Base-by-base conservation (phyloP, 2,797 vertebrate genomes). In the Epinephelus malabaricus region DNA sequence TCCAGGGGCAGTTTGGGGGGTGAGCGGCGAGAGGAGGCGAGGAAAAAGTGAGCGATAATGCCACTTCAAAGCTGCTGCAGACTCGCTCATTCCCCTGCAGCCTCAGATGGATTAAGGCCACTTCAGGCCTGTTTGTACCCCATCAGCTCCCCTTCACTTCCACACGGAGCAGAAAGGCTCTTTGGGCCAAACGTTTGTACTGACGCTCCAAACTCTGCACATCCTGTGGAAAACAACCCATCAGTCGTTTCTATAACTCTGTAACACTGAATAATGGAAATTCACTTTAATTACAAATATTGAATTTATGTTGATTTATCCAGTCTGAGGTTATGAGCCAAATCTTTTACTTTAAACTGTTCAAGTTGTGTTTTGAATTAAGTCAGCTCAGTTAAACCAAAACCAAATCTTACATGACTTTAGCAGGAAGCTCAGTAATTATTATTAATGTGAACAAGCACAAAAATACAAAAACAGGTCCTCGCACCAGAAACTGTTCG, bases 41-140 rank as follows among this genome's bases (percentile, higher is more conserved):
- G 21, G 62, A 78, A 69, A 53, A 68, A 76, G 58, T 51, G 61
- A 81, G 82, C 5, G 64, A 85, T 81, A 81, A 77, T 4, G n/a
- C 30, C 43, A 64, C 79, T 84, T 86, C 79, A 84, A 86, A 84
- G 80, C 62, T 8, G 54, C 66, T 11, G 59, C 69, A 73, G 60
- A 80, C 72, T 68, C 6, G 4, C 5, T 79, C 34, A 17, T 77
- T 83, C 56, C 55, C 73, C 63, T 43, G 73, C 76, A 84, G 81
- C 73, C 70, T 81, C 81, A 65, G 61, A 79, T 73, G 77, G 81
- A 90, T 89, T 88, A 82, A 75, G 70, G 69, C 73, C 82, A 83
- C 79, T 79, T 82, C 79, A 85, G 73, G 67, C 56, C 69, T 65
- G 63, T 80, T 88, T 82, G 70, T 69, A 78, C 23, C 65, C 76